These are phyloP conservation scores for Norana najaformis DNA, from an alignment of 2,888 invertebrate genomes.

Conservation along the genomic window DNA sequence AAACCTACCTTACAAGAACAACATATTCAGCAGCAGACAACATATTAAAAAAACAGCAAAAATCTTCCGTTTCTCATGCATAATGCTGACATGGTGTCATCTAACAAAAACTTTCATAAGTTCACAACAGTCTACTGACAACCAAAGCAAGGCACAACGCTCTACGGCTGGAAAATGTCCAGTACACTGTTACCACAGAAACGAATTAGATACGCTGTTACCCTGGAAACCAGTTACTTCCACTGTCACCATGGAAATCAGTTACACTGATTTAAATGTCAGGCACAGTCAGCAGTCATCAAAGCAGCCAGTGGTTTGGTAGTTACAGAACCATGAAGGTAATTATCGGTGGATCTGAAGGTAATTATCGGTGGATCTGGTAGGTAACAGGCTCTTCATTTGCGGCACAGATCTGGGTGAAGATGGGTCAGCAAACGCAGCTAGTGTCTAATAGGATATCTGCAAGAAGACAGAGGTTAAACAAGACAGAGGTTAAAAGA, in stretches of 20 bases:
- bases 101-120: neutral
- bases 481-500: neutral
- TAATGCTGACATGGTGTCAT: neutral
- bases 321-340: neutral
- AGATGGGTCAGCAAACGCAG: neutral
- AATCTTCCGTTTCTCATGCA: neutral
- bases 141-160: no score
- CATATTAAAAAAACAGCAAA: neutral
- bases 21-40: neutral
- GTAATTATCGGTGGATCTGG: neutral
- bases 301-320: neutral
- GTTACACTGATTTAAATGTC: neutral
- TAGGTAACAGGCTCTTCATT: neutral
- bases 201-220: neutral
- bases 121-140: neutral
- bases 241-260: neutral
- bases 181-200: neutral
- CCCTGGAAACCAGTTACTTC: neutral
- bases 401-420: neutral
- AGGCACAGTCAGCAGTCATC: constrained; percentile 13
- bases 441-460: neutral
- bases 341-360: neutral
- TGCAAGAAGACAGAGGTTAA: neutral
- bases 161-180: neutral
- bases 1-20: neutral